Evolutionary conservation across 2,113 vertebrate genomes (phyloP).

Genomic region (Oostethus manadensis): DNA sequence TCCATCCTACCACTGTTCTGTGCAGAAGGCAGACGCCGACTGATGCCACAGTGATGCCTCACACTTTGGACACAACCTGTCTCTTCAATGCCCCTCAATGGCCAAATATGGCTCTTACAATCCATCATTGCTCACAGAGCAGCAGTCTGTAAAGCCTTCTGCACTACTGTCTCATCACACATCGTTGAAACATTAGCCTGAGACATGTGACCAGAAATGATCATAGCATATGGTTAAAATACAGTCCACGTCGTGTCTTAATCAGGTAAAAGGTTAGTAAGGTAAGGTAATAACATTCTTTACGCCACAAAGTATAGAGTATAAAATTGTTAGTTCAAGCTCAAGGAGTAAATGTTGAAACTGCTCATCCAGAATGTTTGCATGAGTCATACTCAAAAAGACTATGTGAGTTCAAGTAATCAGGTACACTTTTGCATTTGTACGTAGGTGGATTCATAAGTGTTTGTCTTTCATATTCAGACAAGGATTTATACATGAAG

Average conservation of each 20-base stretch:
- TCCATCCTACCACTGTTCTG: conserved; percentile 59
- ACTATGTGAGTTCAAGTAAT: neutral
- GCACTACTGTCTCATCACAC: conserved; percentile 30
- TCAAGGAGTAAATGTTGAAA: neutral
- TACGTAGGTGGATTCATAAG: neutral
- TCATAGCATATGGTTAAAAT: too few species aligned
- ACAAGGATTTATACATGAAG: neutral
- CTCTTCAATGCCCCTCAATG: conserved; percentile 36
- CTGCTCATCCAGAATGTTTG: conserved; percentile 6
- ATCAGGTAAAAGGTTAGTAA: too few species aligned
- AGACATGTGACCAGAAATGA: conserved; percentile 12
- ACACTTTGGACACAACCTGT: conserved; percentile 44
- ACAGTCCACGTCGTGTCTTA: neutral
- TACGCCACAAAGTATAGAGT: too few species aligned
- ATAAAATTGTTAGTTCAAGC: neutral
- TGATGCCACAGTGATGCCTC: conserved; percentile 52
- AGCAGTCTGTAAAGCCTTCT: conserved; percentile 39
- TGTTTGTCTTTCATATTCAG: neutral
- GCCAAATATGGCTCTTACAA: conserved; percentile 43
- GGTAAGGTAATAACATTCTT: too few species aligned
- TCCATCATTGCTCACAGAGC: conserved; percentile 38
- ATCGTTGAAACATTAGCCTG: conserved; percentile 17
- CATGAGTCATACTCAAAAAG: neutral
- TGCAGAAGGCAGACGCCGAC: conserved; percentile 52
- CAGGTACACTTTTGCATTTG: neutral